phyloP scores from a whole-genome alignment of 2,797 vertebrate species.

The Harpia harpyja region DNA sequence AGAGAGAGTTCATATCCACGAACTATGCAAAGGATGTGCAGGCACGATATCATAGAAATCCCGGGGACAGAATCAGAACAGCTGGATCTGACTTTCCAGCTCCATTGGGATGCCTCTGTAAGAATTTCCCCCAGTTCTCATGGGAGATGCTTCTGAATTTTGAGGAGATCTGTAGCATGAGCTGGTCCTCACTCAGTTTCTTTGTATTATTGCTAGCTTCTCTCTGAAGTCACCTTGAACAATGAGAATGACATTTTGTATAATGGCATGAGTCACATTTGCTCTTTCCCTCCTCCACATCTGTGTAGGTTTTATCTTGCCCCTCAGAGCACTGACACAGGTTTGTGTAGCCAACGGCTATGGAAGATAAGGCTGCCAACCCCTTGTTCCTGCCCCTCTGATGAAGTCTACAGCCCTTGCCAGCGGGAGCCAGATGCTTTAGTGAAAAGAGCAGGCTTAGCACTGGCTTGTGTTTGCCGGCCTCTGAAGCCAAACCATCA shows the following conservation, averaged over 20 bases:
- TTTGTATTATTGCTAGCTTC: not conserved
- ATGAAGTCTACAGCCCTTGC: not conserved
- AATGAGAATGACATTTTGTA: constrained; percentile 14
- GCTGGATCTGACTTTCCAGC: not conserved
- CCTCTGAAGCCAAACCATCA: not conserved
- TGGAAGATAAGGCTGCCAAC: not conserved
- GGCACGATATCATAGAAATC: not conserved
- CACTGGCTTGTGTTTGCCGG: fast-evolving
- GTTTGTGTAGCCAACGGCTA: not conserved
- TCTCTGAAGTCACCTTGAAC: constrained; percentile 37
- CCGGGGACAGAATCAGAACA: not conserved
- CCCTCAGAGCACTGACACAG: constrained; percentile 30
- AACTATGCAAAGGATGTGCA: not conserved
- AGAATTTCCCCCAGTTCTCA: not conserved
- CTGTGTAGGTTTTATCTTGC: constrained; percentile 44
- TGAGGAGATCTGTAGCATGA: not conserved
- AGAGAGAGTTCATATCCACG: not conserved
- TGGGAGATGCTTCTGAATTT: not conserved
- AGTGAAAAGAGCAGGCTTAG: not conserved
- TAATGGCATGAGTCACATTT: constrained; percentile 36
- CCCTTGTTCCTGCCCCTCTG: not conserved
- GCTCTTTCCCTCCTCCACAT: constrained; percentile 48
- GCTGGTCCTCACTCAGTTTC: not conserved
- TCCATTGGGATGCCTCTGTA: not conserved
- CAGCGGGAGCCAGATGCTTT: constrained; percentile 19